phyloP scores from a whole-genome alignment of 2,797 vertebrate species.

The Nothura maculosa region DNA sequence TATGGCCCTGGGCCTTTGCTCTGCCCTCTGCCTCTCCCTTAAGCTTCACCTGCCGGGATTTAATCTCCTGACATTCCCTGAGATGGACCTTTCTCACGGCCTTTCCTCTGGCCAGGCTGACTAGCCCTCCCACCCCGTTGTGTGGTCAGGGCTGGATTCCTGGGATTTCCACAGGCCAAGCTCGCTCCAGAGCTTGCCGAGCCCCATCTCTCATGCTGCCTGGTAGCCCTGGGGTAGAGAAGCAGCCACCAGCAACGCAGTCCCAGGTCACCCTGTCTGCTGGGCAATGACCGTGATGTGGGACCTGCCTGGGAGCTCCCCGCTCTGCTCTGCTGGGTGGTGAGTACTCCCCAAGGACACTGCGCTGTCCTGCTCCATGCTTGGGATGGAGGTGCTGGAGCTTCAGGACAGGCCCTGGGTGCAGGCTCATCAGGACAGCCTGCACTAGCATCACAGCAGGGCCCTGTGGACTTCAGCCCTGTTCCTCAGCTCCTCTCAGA shows the following conservation, averaged over 20 bases:
- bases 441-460: not conserved
- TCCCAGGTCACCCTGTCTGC: not conserved
- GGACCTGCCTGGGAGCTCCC: not conserved
- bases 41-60: accelerated
- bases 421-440: not conserved
- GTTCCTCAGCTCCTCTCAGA: not conserved
- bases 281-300: no score
- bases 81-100: not conserved
- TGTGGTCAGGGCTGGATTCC: no score
- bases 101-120: not conserved
- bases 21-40: not conserved
- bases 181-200: no score
- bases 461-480: not conserved
- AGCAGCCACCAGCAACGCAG: no score
- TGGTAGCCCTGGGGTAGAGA: no score
- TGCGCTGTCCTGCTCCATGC: not conserved
- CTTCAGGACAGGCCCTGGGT: not conserved
- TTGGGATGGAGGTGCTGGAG: not conserved
- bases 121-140: no score
- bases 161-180: no score
- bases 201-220: no score
- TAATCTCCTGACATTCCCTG: accelerated
- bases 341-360: no score
- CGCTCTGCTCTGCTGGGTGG: not conserved
- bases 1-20: not conserved